These are phyloP conservation scores for Mythimna loreyi DNA, from an alignment of 2,888 invertebrate genomes.

Conservation along the genomic window DNA sequence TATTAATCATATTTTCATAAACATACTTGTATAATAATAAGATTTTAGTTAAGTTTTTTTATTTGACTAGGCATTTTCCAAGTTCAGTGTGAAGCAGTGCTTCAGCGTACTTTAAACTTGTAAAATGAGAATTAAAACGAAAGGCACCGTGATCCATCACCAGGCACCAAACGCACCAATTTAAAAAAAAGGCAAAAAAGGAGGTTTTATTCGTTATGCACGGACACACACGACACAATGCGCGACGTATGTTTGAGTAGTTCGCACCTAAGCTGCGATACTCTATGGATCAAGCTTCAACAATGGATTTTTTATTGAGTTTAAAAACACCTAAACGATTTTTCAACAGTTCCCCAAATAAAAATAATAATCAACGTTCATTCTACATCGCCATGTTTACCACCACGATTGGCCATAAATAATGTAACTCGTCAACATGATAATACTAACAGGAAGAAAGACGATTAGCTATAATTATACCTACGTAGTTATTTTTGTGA, in stretches of 20 bases:
- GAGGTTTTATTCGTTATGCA: conserved; percentile 43
- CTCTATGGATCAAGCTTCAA: background rate
- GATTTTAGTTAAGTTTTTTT: too few species aligned
- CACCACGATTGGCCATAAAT: background rate
- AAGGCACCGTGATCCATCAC: background rate
- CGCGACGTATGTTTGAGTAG: conserved; percentile 23
- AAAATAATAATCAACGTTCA: background rate
- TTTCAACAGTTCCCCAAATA: background rate
- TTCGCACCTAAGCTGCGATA: conserved; percentile 1
- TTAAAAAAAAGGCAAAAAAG: conserved; percentile 6
- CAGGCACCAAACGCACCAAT: background rate
- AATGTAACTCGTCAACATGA: background rate
- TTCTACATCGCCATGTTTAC: background rate
- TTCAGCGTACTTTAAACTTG: too few species aligned
- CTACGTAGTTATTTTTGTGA: background rate
- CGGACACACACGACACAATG: conserved; percentile 22
- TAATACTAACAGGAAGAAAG: conserved; percentile 2
- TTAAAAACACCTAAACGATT: background rate
- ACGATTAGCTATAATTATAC: conserved; percentile 23
- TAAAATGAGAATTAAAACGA: background rate
- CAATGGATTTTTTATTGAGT: background rate
- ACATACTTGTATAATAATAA: too few species aligned
- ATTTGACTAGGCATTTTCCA: too few species aligned
- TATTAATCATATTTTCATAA: too few species aligned
- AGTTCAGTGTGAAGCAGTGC: too few species aligned